Conservation (phyloP, 2,797 vertebrate genomes). For the Sebastes wilsoni region DNA sequence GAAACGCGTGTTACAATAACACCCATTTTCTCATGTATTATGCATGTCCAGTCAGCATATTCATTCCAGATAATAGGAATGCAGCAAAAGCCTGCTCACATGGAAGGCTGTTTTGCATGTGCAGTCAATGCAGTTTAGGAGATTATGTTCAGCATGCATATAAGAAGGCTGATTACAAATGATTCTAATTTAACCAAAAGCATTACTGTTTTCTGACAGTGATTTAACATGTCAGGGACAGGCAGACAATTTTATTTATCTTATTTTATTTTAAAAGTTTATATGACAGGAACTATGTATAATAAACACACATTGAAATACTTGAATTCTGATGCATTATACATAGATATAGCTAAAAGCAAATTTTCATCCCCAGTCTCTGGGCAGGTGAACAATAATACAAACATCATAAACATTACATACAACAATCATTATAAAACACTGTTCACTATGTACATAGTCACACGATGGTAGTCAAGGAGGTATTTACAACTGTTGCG, state of each 20-base stretch:
- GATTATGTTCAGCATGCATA: slow-evolving; percentile 30
- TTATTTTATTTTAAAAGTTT: neutral
- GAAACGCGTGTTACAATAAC: slow-evolving; percentile 54
- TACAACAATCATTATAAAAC: neutral
- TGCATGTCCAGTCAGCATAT: slow-evolving; percentile 73
- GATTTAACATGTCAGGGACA: slow-evolving; percentile 19
- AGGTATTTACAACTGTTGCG: neutral
- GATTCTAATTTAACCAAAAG: slow-evolving; percentile 33
- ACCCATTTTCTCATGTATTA: slow-evolving; percentile 72
- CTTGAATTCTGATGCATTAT: neutral
- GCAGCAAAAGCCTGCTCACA: slow-evolving; percentile 49
- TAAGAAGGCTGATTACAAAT: slow-evolving; percentile 15
- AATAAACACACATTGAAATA: neutral
- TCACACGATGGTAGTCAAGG: neutral
- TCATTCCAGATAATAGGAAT: slow-evolving; percentile 62
- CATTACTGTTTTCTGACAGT: neutral
- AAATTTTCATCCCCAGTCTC: neutral
- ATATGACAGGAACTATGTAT: neutral
- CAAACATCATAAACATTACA: neutral
- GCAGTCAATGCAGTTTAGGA: slow-evolving; percentile 48
- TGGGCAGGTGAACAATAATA: neutral
- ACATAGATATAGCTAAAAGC: too few species aligned
- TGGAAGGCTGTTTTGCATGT: slow-evolving; percentile 41
- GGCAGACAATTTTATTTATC: neutral
- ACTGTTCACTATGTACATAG: neutral